Evolutionary conservation across 2,797 vertebrate species (phyloP).

Genomic region (Lithobates sylvaticus): DNA sequence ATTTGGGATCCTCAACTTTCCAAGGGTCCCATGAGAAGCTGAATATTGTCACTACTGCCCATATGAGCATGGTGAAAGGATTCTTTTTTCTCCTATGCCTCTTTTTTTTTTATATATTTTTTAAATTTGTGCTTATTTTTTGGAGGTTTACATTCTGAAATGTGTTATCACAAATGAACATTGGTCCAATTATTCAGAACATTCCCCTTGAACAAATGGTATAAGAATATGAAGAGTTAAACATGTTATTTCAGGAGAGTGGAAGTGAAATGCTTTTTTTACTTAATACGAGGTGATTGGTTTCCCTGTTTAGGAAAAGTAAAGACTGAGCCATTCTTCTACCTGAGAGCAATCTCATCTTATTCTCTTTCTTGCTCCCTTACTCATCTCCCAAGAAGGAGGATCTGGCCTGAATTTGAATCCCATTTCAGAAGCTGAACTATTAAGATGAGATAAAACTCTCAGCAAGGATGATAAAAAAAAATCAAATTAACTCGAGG

Average conservation of each 20-base stretch:
- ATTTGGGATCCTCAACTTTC: too few relatives aligned
- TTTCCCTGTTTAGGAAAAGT: conserved; percentile 43
- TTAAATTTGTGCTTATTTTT: not conserved
- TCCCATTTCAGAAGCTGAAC: conserved; percentile 68
- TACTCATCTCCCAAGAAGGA: conserved; percentile 46
- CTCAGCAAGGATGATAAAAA: conserved; percentile 64
- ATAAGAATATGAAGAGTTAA: conserved; percentile 25
- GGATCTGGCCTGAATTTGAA: conserved; percentile 61
- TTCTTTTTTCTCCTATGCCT: not conserved
- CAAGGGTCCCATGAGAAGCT: not conserved
- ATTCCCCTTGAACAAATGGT: not conserved
- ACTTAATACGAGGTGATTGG: conserved; percentile 45
- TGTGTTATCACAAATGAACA: not conserved
- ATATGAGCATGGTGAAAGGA: too few relatives aligned
- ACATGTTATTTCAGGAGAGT: conserved; percentile 8
- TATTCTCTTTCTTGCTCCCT: conserved; percentile 6
- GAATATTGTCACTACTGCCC: not conserved
- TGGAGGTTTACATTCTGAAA: too few relatives aligned
- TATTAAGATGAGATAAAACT: conserved; percentile 71
- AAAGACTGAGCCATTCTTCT: conserved; percentile 54
- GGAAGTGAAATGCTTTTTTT: conserved; percentile 9
- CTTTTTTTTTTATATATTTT: not conserved
- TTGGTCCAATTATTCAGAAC: not conserved
- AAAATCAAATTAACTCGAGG: conserved; percentile 63
- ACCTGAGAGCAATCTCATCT: conserved; percentile 54